phyloP scores from a whole-genome alignment of 1,140 invertebrate species.

The Drosophila auraria region DNA sequence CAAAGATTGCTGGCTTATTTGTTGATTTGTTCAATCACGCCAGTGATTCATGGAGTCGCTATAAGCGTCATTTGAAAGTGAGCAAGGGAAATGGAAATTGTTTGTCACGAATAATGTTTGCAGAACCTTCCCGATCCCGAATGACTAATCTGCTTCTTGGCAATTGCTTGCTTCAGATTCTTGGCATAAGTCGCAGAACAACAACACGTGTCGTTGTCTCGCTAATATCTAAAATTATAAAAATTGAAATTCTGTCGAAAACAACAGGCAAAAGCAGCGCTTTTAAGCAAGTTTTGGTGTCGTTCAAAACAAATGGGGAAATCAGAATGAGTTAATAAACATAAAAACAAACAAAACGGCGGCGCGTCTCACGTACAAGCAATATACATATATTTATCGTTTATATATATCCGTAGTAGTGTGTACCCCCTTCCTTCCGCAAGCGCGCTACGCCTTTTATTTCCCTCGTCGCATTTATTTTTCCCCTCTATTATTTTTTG shows the following conservation, averaged over 20 bases:
- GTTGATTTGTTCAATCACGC: conserved; percentile 17
- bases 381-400: conserved; percentile 4
- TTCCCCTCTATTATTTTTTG: conserved; percentile 4
- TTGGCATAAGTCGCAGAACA: conserved; percentile 30
- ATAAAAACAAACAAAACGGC: conserved; percentile 64
- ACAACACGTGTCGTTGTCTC: conserved; percentile 61
- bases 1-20: background rate
- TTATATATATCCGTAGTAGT: background rate
- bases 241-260: conserved; percentile 24
- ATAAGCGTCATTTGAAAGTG: background rate
- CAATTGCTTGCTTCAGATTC: background rate
- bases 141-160: conserved; percentile 45
- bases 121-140: conserved; percentile 44
- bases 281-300: conserved; percentile 27
- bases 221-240: conserved; percentile 42
- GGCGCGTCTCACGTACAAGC: conserved; percentile 2
- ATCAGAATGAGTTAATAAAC: conserved; percentile 32
- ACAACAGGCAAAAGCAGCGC: conserved; percentile 22
- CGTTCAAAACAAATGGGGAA: conserved; percentile 11
- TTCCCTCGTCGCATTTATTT: conserved; percentile 8
- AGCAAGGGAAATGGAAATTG: background rate
- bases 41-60: conserved; percentile 19
- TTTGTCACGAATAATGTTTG: conserved; percentile 30
- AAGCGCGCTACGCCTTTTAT: conserved; percentile 27
- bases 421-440: background rate